Evolutionary conservation across 2,888 invertebrate species (phyloP).

Genomic region (Toxonevra muliebris): DNA sequence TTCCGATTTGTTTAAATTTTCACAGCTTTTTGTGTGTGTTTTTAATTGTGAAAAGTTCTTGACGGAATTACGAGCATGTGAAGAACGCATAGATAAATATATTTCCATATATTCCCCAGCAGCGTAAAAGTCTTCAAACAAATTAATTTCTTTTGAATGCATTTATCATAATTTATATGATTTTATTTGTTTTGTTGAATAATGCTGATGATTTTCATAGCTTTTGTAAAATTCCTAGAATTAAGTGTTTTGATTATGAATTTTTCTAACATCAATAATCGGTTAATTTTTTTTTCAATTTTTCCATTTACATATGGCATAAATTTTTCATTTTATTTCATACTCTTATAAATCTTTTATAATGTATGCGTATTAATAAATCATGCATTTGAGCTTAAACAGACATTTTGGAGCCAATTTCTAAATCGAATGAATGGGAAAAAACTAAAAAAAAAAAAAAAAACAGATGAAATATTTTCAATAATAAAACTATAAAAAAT

Average conservation of each 20-base stretch:
- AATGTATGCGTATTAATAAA: background rate
- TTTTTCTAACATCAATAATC: slow-evolving; percentile 26
- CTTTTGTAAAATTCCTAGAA: slow-evolving; percentile 26
- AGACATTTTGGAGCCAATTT: background rate
- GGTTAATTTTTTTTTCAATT: slow-evolving; percentile 5
- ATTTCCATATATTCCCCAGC: background rate
- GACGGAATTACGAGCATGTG: slow-evolving; percentile 30
- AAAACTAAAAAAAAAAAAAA: no score
- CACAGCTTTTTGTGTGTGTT: slow-evolving; percentile 7
- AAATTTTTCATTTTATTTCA: no score
- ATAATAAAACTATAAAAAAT: no score
- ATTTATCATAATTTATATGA: slow-evolving; percentile 8
- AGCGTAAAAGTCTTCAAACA: background rate
- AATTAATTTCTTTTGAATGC: slow-evolving; percentile 1
- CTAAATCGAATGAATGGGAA: no score
- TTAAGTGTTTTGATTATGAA: slow-evolving; percentile 30
- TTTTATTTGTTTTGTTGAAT: background rate
- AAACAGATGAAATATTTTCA: no score
- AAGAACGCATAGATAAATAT: background rate
- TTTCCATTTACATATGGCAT: background rate
- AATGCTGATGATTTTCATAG: background rate
- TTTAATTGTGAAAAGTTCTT: slow-evolving; percentile 24
- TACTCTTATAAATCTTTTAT: background rate
- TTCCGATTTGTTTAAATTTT: slow-evolving; percentile 35
- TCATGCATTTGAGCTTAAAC: background rate